These are phyloP conservation scores for Scylla paramamosain DNA, from an alignment of 1,140 invertebrate species.

Conservation along the genomic window DNA sequence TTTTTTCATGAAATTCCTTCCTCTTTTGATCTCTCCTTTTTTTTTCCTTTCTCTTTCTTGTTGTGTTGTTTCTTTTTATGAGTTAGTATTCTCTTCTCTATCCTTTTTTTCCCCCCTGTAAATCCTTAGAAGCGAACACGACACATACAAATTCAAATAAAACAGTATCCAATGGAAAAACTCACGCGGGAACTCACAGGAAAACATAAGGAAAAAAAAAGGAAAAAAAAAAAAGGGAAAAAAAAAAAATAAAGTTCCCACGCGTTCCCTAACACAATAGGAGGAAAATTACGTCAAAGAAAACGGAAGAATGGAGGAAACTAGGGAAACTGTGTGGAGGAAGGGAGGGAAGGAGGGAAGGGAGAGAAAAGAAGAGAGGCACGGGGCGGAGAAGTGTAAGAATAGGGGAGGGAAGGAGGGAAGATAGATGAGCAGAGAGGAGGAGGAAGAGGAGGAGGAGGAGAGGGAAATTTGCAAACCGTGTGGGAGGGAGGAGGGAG, in stretches of 20 bases:
- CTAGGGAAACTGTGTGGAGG: neutral
- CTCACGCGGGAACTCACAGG: too few relatives aligned
- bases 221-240: neutral
- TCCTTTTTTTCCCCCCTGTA: too few relatives aligned
- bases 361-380: neutral
- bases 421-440: neutral
- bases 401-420: neutral
- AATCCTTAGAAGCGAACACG: too few relatives aligned
- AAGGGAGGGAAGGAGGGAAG: conserved; percentile 6
- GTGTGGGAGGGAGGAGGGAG: too few relatives aligned
- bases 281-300: neutral
- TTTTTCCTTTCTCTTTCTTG: too few relatives aligned
- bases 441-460: neutral
- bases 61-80: too few relatives aligned
- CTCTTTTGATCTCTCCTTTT: too few relatives aligned
- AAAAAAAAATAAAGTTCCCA: neutral
- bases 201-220: neutral
- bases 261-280: too few relatives aligned
- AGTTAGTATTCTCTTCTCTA: too few relatives aligned
- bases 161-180: too few relatives aligned
- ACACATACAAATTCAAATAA: too few relatives aligned
- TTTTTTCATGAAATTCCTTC: too few relatives aligned
- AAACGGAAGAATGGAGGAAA: neutral
- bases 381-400: neutral
- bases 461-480: neutral